A percentile compares a stretch with the other conserved stretches of the same genome.
Conservation (phyloP, 2,888 invertebrate genomes). For the Eristalis tenax region DNA sequence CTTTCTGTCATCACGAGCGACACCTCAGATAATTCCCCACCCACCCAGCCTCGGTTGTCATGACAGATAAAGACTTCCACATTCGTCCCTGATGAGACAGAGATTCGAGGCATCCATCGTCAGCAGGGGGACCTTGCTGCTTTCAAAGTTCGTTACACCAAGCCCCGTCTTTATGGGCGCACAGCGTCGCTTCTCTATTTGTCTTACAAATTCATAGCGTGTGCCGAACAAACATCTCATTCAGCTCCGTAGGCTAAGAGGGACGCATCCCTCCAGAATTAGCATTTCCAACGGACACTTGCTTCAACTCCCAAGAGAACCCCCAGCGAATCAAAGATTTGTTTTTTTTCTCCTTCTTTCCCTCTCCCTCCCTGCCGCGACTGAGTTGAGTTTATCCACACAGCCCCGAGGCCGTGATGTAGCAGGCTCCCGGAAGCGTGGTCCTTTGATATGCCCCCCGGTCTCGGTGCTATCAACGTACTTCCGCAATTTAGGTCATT, state of each 20-base stretch:
- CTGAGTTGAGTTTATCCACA: background rate
- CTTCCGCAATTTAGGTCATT: slow-evolving; percentile 65
- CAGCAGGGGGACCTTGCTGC: background rate
- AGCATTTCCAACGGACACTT: slow-evolving; percentile 9
- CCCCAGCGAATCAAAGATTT: slow-evolving; percentile 3
- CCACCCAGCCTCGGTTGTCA: background rate
- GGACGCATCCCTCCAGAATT: background rate
- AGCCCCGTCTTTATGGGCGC: background rate
- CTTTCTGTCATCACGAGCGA: background rate
- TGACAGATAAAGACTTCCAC: background rate
- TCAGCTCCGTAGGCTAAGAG: background rate
- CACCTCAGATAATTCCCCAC: background rate
- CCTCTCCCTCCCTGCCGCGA: background rate
- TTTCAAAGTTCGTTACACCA: background rate
- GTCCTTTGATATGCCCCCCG: slow-evolving; percentile 29
- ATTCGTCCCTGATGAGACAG: background rate
- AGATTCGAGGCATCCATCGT: background rate
- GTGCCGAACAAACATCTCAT: background rate
- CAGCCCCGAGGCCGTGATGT: slow-evolving; percentile 2
- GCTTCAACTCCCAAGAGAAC: background rate
- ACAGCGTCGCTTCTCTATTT: background rate
- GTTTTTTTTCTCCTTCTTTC: background rate
- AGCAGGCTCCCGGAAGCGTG: slow-evolving; percentile 8
- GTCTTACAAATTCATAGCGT: background rate
- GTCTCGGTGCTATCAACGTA: slow-evolving; percentile 45